Evolutionary conservation across 1,140 invertebrate species (phyloP), one percentile per base, ranked within the genome.

Genomic region (Philotrypesis tridentata): DNA sequence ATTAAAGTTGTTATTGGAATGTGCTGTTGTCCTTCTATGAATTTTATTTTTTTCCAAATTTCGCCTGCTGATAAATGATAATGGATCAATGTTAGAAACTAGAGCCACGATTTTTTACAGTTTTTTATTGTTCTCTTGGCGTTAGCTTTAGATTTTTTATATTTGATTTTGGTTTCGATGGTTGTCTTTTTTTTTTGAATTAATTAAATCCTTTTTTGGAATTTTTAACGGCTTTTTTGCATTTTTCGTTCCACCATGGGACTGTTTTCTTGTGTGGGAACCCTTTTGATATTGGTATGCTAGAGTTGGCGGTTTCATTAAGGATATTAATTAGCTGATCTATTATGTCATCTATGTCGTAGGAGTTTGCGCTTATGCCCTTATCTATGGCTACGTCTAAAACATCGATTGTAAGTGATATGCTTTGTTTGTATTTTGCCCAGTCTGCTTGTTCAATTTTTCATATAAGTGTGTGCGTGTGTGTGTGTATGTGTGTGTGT

Each of bases 171-270:
- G 8, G 8, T 40, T 8, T 11, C 37, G 37, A 11, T 12, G 1
- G 37, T 40, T 1, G 8, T 40, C 79, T 81, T 82, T 86, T 86
- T 83, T 77, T 84, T 87, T n/a, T n/a, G 74, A 84, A 87, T 27
- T 82, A 72, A 76, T 86, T 86, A 17, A 86, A 76, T 0, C 87
- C 84, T 71, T 85, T 84, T 81, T 88, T 89, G 9, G 82, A 65
- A 71, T 84, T 71, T 83, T 85, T 87, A 12, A 88, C 40, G 43
- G 83, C 85, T 25, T 65, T 80, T 71, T 84, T 75, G 81, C 87
- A 89, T 8, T 88, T 82, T 60, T 85, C 70, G 48, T 88, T 89
- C 86, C 85, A 89, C 87, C 89, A 90, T 8, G 87, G 86, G 21
- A 48, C 83, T 67, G 55, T 85, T 83, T 83, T 86, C 74, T 37